Evolutionary conservation across 2,888 invertebrate genomes (phyloP), one percentile per base, ranked within the genome.

Genomic region (Pristionchus mayeri): DNA sequence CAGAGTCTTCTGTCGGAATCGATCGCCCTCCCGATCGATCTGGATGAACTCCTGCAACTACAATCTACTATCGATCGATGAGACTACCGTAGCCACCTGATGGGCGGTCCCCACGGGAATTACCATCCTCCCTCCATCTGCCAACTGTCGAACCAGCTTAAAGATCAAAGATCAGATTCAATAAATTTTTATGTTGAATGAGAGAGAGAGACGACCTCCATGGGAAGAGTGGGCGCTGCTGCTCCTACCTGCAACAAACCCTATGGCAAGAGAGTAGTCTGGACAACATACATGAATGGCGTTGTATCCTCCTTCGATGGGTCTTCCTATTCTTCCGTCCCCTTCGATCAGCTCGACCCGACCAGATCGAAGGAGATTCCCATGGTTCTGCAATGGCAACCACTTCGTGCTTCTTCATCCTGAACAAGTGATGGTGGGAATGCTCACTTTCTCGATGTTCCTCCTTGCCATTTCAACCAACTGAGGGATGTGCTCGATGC

Each of bases 221-320:
- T 90, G 30, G 94, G 94, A 79, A 94, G 89, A 13, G 88, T 89
- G 11, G 93, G 91, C 13, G 92, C 90, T 2, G 93, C 93, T 11
- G 93, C 93, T 76, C 93, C 93, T 16, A 93, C n/a, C n/a, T n/a
- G n/a, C n/a, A n/a, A n/a, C n/a, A n/a, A n/a, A n/a, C n/a, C n/a
- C n/a, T n/a, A n/a, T n/a, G n/a, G n/a, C n/a, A n/a, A n/a, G n/a
- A n/a, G n/a, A n/a, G n/a, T n/a, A n/a, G n/a, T n/a, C n/a, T n/a
- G n/a, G n/a, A n/a, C n/a, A n/a, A n/a, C n/a, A n/a, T n/a, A n/a
- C 93, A 93, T 98, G 97, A 90, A 98, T 98, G 27, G 97, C 97
- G 94, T 97, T 95, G 92, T 95, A 98, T 0, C 97, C 97, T 6
- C 95, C 96, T 88, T 95, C 95, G 84, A 94, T 94, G 2, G 95